Conservation (phyloP, 1,140 invertebrate species). For the Pomacea maculata region DNA sequence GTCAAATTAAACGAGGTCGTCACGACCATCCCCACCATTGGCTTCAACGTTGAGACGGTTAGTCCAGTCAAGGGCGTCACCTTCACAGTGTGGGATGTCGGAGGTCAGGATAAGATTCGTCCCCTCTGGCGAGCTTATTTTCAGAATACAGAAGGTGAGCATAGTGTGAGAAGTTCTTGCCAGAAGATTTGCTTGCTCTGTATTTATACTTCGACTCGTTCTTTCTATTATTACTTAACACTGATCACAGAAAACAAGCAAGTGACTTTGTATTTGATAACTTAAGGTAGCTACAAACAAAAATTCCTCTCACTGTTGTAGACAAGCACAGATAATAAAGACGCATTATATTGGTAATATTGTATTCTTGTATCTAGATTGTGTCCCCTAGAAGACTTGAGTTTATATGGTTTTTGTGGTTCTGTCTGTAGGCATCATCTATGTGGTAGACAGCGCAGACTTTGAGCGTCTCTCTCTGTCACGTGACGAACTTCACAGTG, state of each 20-base stretch:
- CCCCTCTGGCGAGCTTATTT: constrained; percentile 58
- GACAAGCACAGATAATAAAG: neutral
- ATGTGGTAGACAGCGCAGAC: constrained; percentile 98
- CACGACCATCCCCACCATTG: constrained; percentile 60
- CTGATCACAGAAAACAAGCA: too few relatives aligned
- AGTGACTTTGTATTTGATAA: too few relatives aligned
- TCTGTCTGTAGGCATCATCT: constrained; percentile 78
- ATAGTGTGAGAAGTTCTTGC: neutral
- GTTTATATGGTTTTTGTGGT: neutral
- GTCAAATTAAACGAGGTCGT: constrained; percentile 85
- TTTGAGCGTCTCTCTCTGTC: constrained; percentile 95
- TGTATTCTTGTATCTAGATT: constrained; percentile 3
- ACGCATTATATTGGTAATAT: neutral
- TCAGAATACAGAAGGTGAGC: constrained; percentile 45
- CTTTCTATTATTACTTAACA: too few relatives aligned
- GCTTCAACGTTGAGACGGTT: constrained; percentile 63
- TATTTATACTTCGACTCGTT: too few relatives aligned
- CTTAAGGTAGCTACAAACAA: too few relatives aligned
- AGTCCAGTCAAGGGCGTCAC: constrained; percentile 59
- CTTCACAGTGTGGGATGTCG: constrained; percentile 69
- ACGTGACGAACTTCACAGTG: constrained; percentile 84
- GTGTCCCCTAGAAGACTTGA: neutral
- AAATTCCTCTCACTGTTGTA: neutral
- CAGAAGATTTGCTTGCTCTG: too few relatives aligned
- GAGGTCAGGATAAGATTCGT: constrained; percentile 67